A percentile compares a stretch with the other conserved stretches of the same genome.
Conservation (phyloP, 2,113 vertebrate species). For the Epinephelus lanceolatus region DNA sequence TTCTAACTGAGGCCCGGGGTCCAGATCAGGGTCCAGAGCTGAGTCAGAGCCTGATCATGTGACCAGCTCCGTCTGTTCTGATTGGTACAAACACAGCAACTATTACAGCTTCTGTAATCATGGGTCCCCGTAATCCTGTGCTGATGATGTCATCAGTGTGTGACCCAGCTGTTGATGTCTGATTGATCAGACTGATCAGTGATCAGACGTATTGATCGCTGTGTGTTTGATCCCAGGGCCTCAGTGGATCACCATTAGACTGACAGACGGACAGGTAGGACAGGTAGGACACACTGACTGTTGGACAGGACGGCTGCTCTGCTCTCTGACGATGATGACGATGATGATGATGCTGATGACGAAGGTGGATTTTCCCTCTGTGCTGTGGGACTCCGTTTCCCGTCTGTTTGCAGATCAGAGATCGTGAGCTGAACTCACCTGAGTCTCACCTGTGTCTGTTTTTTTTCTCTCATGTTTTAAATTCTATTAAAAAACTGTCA, state of each 20-base stretch:
- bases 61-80: background rate
- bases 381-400: conserved; percentile 78
- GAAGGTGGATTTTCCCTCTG: conserved; percentile 83
- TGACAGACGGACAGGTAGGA: conserved; percentile 7
- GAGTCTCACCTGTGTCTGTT: conserved; percentile 76
- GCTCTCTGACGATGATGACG: conserved; percentile 76
- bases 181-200: too few relatives aligned
- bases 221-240: conserved; percentile 11
- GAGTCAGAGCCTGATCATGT: background rate
- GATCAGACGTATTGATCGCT: too few relatives aligned
- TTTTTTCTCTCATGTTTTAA: conserved; percentile 86
- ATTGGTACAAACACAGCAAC: background rate
- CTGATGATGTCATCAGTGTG: too few relatives aligned
- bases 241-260: conserved; percentile 21
- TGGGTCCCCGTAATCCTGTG: too few relatives aligned
- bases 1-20: conserved; percentile 41
- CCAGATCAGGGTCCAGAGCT: conserved; percentile 16
- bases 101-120: too few relatives aligned
- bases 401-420: conserved; percentile 99
- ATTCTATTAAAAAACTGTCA: conserved; percentile 87
- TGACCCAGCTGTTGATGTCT: too few relatives aligned
- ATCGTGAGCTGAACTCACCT: conserved; percentile 78
- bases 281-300: conserved; percentile 66
- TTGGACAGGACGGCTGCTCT: conserved; percentile 40
- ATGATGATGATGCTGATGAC: conserved; percentile 85